Evolutionary conservation across 2,888 invertebrate species (phyloP).

Genomic region (Himalopsyche kuldschensis): DNA sequence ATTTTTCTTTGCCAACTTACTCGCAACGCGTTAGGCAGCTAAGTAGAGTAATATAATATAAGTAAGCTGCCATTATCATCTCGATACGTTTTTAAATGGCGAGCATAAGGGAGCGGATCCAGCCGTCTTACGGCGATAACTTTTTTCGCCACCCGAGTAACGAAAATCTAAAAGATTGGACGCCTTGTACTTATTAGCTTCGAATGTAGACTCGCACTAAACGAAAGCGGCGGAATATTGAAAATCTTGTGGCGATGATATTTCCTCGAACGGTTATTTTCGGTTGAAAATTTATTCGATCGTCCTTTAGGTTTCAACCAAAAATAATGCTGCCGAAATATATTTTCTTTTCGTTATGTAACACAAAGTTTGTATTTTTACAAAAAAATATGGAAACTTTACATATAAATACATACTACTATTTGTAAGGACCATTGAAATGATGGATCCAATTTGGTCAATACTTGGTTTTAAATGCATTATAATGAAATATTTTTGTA

Average conservation of each 20-base stretch:
- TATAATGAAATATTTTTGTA: no score
- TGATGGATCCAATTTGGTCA: no score
- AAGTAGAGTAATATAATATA: slow-evolving; percentile 28
- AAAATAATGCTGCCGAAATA: not conserved
- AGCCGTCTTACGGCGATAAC: slow-evolving; percentile 35
- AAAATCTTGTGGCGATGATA: not conserved
- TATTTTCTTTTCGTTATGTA: no score
- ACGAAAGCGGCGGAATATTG: slow-evolving; percentile 9
- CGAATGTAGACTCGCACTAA: slow-evolving; percentile 5
- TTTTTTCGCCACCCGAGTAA: slow-evolving; percentile 27
- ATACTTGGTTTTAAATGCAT: no score
- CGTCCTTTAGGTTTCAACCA: no score
- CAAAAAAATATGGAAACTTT: no score
- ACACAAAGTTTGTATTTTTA: no score
- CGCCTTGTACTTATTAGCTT: slow-evolving; percentile 37
- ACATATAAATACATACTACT: no score
- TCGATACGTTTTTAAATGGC: slow-evolving; percentile 41
- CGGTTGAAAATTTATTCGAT: no score
- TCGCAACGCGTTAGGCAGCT: slow-evolving; percentile 12
- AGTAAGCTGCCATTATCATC: slow-evolving; percentile 37
- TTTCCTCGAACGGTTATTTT: not conserved
- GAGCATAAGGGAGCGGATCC: slow-evolving; percentile 40
- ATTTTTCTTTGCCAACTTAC: not conserved
- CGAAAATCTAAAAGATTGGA: slow-evolving; percentile 39
- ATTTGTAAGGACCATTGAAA: no score